Evolutionary conservation across 2,797 vertebrate species (phyloP).

Genomic region (Thripadectes ignobilis): DNA sequence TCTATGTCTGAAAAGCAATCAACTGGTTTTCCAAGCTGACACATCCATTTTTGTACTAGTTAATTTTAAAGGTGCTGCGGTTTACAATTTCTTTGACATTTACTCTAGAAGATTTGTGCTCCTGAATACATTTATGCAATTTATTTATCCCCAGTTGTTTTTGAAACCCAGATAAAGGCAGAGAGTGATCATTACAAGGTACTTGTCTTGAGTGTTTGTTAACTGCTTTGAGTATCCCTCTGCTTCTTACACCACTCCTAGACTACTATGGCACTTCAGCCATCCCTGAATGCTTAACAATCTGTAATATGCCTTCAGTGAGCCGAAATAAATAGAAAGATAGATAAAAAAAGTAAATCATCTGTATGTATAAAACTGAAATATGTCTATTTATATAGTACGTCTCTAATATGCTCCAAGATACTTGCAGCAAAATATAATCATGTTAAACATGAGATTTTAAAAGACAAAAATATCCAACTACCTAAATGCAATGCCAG

Average conservation of each 20-base stretch:
- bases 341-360: not conserved
- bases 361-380: not conserved
- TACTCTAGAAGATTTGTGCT: constrained; percentile 46
- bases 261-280: constrained; percentile 1
- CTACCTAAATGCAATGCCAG: not conserved
- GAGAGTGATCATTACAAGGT: not conserved
- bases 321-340: not conserved
- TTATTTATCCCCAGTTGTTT: constrained; percentile 36
- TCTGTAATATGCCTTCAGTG: not conserved
- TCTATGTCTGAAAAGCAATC: not conserved
- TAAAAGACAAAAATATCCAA: not conserved
- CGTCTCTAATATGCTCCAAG: not conserved
- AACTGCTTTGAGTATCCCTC: constrained; percentile 5
- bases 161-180: not conserved
- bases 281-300: not conserved
- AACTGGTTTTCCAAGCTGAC: not conserved
- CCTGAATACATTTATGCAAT: constrained; percentile 57
- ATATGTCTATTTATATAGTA: not conserved
- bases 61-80: constrained; percentile 8
- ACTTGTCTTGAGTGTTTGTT: constrained; percentile 8
- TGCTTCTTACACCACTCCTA: not conserved
- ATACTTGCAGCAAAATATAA: not conserved
- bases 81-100: constrained; percentile 42
- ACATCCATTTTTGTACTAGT: not conserved
- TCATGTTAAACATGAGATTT: not conserved